Evolutionary conservation across 2,797 vertebrate species (phyloP), one percentile per base, ranked within the genome.

Genomic region (Brachymystax lenok): DNA sequence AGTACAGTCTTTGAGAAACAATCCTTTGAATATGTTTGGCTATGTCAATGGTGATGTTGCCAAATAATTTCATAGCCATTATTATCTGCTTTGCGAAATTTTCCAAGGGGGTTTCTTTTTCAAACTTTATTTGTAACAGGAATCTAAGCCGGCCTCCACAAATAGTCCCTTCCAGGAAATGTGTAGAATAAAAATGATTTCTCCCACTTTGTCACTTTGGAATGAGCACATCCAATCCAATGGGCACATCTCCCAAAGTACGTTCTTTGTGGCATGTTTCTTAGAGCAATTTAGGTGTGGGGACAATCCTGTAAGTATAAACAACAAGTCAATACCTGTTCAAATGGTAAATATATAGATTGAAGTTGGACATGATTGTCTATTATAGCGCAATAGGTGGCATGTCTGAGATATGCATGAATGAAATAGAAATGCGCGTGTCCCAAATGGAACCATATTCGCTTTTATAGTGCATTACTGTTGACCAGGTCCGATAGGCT

Each of bases 361-460:
- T 77, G 84, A 84, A 87, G 83, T 81, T 79, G 51, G 77, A 77
- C 79, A 86, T 81, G 51, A 56, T 5, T 84, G 82, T 83, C 83
- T 83, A 79, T 83, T 81, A 13, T 27, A 12, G 77, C 85, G 76
- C 74, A 68, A 74, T 72, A 76, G 78, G 76, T 51, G 74, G 77
- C 85, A 81, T 82, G 79, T 76, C 77, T 79, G 89, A 89, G 89
- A 85, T 79, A 84, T 82, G 50, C 76, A 52, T 2, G 67, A 74
- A 54, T 69, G 2, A 46, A 46, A 46, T 46, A 46, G 12, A 46
- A 46, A 46, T 46, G 40, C 10, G 40, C 40, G 10, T 3, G 10
- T 46, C 40, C 10, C 12, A 12, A 46, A 46, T 46, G 40, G 40
- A 12, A 46, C 10, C 40, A 46, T 46, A 13, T 46, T 46, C 40